Evolutionary conservation across 2,113 vertebrate genomes (phyloP), one percentile per base, ranked within the genome.

Genomic region (Amphiprion percula): DNA sequence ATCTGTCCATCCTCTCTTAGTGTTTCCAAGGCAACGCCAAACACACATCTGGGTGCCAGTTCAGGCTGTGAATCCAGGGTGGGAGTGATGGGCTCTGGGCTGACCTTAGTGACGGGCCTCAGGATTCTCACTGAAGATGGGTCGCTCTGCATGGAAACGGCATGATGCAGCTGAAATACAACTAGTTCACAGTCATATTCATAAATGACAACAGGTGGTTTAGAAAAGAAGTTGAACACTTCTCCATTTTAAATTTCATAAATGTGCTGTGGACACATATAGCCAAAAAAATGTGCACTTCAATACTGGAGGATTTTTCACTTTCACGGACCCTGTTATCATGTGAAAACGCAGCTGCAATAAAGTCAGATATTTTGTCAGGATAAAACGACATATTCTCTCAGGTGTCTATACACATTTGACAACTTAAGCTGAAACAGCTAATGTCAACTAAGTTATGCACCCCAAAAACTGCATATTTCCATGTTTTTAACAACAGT

Each of bases 11-110:
- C 74, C 71, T 74, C 87, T 47, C 56, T 49, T 10, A 94, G 89
- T 4, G 6, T 86, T 69, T 94, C 92, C 62, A 96, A 82, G 62
- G 93, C 68, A 71, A 94, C 92, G 15, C 93, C 94, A 85, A 96
- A 96, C 0, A 82, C 80, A 86, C 84, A 49, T 26, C 62, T 78
- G n/a, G 66, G 2, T 0, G 30, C n/a, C 19, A 28, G 6, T 14
- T 65, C 30, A 26, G 79, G 44, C 44, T 89, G 54, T 3, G 76
- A 30, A 2, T 53, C 77, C 69, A 63, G 58, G 46, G 56, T 74
- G 30, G 85, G 53, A 70, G 24, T 14, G n/a, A 10, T 7, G n/a
- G 55, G 74, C 63, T 90, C 86, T 2, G 90, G 91, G 46, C 82
- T 77, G 50, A 93, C 84, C 52, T 90, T 91, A 37, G 87, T 23